A percentile compares a stretch with the other conserved stretches of the same genome.
phyloP scores from a whole-genome alignment of 2,797 vertebrate genomes.

The Amblyopsis hoosieri region DNA sequence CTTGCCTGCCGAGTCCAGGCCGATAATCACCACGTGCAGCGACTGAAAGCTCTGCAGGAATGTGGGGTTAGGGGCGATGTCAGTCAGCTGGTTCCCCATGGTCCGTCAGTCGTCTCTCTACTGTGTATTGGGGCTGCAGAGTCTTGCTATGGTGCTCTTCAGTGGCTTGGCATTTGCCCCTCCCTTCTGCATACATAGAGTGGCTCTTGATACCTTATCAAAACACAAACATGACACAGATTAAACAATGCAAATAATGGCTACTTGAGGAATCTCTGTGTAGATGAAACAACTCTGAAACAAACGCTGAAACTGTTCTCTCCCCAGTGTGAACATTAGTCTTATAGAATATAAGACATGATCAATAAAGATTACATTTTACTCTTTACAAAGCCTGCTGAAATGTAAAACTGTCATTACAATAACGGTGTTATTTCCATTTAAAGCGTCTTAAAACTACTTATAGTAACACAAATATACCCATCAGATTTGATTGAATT shows the following conservation, averaged over 20 bases:
- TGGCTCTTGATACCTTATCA: slow-evolving; percentile 64
- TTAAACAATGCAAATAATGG: slow-evolving; percentile 60
- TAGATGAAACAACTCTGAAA: neutral
- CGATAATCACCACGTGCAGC: slow-evolving; percentile 87
- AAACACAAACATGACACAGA: slow-evolving; percentile 58
- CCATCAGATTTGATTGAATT: neutral
- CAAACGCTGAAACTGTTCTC: no score
- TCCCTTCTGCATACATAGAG: slow-evolving; percentile 52
- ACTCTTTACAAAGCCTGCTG: slow-evolving; percentile 6
- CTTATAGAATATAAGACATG: slow-evolving; percentile 12
- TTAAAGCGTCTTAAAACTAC: no score
- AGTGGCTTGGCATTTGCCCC: slow-evolving; percentile 65
- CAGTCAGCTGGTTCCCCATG: slow-evolving; percentile 91
- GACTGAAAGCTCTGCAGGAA: slow-evolving; percentile 86
- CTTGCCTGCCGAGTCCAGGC: slow-evolving; percentile 87
- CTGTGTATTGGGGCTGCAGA: slow-evolving; percentile 57
- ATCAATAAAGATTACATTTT: neutral
- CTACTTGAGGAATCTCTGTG: slow-evolving; percentile 9
- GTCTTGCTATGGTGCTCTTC: slow-evolving; percentile 38
- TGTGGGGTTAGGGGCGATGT: slow-evolving; percentile 82
- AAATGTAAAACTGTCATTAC: neutral
- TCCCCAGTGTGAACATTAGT: neutral
- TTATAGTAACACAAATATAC: neutral
- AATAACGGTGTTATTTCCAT: no score
- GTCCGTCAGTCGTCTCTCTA: slow-evolving; percentile 51